Evolutionary conservation across 2,113 vertebrate species (phyloP).

Genomic region (Alaudala cheleensis): DNA sequence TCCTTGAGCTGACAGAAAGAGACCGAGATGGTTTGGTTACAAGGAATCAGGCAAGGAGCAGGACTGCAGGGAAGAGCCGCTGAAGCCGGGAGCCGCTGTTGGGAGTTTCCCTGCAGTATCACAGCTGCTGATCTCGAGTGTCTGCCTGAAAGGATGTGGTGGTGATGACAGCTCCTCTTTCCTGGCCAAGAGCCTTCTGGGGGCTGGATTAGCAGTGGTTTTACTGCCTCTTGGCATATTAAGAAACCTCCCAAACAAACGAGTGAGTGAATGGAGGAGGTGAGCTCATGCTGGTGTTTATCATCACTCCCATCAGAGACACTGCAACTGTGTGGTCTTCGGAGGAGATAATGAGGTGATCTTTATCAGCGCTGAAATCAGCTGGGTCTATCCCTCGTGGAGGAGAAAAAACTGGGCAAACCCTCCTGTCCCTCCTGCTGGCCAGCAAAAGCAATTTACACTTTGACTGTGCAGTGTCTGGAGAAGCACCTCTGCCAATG

Average conservation of each 20-base stretch:
- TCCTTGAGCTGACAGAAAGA: background rate
- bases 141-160: background rate
- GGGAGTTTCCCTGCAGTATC: background rate
- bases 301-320: background rate
- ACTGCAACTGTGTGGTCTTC: background rate
- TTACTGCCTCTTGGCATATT: background rate
- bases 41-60: background rate
- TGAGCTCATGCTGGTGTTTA: background rate
- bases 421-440: background rate
- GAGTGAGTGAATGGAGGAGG: background rate
- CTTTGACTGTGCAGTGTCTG: background rate
- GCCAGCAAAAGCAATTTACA: slow-evolving; percentile 63
- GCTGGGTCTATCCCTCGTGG: background rate
- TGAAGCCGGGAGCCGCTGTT: background rate
- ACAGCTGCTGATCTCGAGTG: background rate
- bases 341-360: background rate
- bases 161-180: background rate
- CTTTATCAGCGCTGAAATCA: background rate
- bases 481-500: background rate
- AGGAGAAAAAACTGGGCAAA: slow-evolving; percentile 53
- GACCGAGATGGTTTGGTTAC: fast-evolving
- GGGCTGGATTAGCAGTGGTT: background rate
- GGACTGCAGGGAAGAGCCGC: background rate
- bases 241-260: background rate
- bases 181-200: background rate